Evolutionary conservation across 2,113 vertebrate species (phyloP).

Genomic region (Myxocyprinus asiaticus): DNA sequence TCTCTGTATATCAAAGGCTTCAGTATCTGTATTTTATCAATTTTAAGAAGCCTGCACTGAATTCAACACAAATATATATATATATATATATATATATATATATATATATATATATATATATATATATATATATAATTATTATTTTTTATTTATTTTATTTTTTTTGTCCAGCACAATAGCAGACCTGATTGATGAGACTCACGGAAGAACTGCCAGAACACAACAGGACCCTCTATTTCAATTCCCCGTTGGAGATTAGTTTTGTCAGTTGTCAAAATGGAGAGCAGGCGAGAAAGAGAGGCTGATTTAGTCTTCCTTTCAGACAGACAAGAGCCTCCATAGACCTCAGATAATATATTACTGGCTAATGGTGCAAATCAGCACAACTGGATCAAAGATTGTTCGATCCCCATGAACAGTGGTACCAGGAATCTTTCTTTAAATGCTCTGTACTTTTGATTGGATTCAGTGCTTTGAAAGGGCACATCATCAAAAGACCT

Average conservation of each 20-base stretch:
- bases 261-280: slow-evolving; percentile 76
- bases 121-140: too few relatives aligned
- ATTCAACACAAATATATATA: slow-evolving; percentile 73
- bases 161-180: slow-evolving; percentile 69
- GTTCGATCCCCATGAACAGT: background rate
- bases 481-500: slow-evolving; percentile 31
- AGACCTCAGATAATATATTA: slow-evolving; percentile 48
- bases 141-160: slow-evolving; percentile 5
- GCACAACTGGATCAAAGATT: slow-evolving; percentile 58
- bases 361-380: slow-evolving; percentile 50
- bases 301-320: slow-evolving; percentile 68
- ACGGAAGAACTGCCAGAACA: slow-evolving; percentile 76
- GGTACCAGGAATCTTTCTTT: slow-evolving; percentile 36
- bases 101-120: too few relatives aligned
- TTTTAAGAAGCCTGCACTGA: slow-evolving; percentile 64
- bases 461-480: slow-evolving; percentile 41
- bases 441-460: slow-evolving; percentile 26
- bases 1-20: slow-evolving; percentile 67
- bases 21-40: slow-evolving; percentile 71
- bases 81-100: too few relatives aligned
- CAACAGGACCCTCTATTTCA: slow-evolving; percentile 76
- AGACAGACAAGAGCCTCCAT: slow-evolving; percentile 61
- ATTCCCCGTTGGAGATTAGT: slow-evolving; percentile 77
- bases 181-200: slow-evolving; percentile 73
- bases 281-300: slow-evolving; percentile 61